These are phyloP conservation scores for Alosa alosa DNA, from an alignment of 2,113 vertebrate genomes.

Conservation along the genomic window DNA sequence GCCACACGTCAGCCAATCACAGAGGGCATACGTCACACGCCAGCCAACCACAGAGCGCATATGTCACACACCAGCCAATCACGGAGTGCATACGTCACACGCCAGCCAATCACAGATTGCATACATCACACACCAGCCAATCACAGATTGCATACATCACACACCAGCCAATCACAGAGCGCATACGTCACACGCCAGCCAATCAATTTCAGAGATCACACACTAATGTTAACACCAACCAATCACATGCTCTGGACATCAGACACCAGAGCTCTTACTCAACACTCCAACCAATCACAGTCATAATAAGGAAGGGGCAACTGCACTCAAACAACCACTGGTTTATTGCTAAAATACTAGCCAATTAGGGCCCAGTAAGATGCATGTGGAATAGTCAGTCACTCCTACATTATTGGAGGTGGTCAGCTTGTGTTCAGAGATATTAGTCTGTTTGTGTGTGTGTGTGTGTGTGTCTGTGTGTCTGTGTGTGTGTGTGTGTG, in stretches of 20 bases:
- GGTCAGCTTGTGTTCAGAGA: not conserved
- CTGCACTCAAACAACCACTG: too few relatives aligned
- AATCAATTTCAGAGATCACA: not conserved
- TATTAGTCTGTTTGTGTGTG: not conserved
- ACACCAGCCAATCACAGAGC: not conserved
- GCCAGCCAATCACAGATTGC: not conserved
- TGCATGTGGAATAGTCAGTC: too few relatives aligned
- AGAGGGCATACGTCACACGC: not conserved
- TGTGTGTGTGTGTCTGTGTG: not conserved
- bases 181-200: not conserved
- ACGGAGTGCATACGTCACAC: not conserved
- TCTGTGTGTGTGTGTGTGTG: not conserved
- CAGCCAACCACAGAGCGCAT: not conserved
- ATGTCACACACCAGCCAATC: not conserved
- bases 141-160: too few relatives aligned
- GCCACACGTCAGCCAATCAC: not conserved
- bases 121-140: slow-evolving; percentile 3
- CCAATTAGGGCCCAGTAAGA: not conserved
- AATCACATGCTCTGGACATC: not conserved
- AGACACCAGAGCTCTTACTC: not conserved
- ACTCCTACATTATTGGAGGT: not conserved
- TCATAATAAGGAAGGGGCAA: not conserved
- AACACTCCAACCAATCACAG: not conserved
- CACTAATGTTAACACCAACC: not conserved
- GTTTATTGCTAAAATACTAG: not conserved